Percentiles rank a stretch among this genome's conserved stretches.
Evolutionary conservation across 2,113 vertebrate genomes (phyloP).

Genomic region (Trogon melanurus): DNA sequence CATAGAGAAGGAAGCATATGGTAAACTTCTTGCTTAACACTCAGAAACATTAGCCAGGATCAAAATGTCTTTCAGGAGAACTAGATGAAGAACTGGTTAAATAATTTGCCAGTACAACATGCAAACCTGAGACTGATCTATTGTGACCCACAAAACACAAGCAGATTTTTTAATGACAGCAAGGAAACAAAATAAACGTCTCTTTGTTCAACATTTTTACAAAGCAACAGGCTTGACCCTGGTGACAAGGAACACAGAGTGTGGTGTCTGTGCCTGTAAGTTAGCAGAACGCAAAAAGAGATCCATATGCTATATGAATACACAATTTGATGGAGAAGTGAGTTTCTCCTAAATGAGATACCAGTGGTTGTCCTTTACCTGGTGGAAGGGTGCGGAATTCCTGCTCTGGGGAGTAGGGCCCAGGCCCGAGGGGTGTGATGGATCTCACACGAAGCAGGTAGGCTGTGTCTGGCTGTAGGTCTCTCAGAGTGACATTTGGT

Average conservation of each 20-base stretch:
- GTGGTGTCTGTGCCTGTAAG: not conserved
- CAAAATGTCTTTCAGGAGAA: not conserved
- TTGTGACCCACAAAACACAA: not conserved
- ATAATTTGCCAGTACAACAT: not conserved
- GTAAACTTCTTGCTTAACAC: not conserved
- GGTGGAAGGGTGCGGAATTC: constrained; percentile 78
- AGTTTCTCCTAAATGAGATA: not conserved
- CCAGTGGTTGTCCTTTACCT: constrained; percentile 48
- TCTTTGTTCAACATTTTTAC: not conserved
- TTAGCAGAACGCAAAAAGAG: not conserved
- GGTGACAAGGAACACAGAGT: not conserved
- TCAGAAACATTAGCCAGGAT: not conserved
- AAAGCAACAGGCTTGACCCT: not conserved
- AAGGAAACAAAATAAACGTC: not conserved
- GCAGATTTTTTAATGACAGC: not conserved
- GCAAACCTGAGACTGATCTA: not conserved
- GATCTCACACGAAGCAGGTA: constrained; percentile 78
- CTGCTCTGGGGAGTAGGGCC: constrained; percentile 76
- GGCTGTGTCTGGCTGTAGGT: constrained; percentile 78
- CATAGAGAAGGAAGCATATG: not conserved
- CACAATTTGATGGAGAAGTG: not conserved
- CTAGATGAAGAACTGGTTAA: not conserved
- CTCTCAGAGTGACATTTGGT: constrained; percentile 74
- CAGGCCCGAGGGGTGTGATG: constrained; percentile 72
- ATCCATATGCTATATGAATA: not conserved